Evolutionary conservation across 2,113 vertebrate species (phyloP).

Genomic region (Spheniscus mendiculus): DNA sequence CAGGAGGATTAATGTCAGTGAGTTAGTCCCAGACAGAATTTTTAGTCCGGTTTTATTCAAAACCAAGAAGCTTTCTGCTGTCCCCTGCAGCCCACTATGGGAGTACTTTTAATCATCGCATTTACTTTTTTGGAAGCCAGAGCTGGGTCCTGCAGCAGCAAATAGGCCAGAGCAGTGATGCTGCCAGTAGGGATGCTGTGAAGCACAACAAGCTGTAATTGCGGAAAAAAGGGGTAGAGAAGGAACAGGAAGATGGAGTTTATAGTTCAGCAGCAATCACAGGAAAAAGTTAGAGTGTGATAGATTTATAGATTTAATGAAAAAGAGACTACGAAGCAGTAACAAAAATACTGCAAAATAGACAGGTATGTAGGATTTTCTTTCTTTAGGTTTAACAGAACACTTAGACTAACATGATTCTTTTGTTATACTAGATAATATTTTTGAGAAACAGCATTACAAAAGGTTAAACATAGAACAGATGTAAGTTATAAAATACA

Average conservation of each 20-base stretch:
- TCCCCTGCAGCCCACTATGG: not conserved
- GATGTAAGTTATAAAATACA: slow-evolving; percentile 98
- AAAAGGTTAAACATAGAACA: slow-evolving; percentile 98
- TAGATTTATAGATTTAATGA: slow-evolving; percentile 43
- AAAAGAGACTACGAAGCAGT: slow-evolving; percentile 5
- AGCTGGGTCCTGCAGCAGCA: slow-evolving; percentile 45
- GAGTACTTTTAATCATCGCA: not conserved
- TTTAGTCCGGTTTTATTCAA: not conserved
- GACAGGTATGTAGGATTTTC: not conserved
- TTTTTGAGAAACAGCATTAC: slow-evolving; percentile 93
- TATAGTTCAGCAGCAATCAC: not conserved
- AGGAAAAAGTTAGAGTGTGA: slow-evolving; percentile 49
- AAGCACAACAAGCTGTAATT: slow-evolving; percentile 1
- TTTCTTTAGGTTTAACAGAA: slow-evolving; percentile 59
- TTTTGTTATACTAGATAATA: slow-evolving; percentile 89
- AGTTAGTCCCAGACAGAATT: not conserved
- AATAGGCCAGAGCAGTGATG: not conserved
- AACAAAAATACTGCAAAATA: slow-evolving; percentile 33
- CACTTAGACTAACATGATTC: slow-evolving; percentile 77
- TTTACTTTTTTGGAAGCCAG: slow-evolving; percentile 62
- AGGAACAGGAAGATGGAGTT: slow-evolving; percentile 23
- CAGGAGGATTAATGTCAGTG: not conserved
- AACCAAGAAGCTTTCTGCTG: not conserved
- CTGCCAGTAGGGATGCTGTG: slow-evolving; percentile 19
- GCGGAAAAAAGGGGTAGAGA: not conserved